Percentiles rank a stretch among this genome's conserved stretches.
Evolutionary conservation across 2,113 vertebrate genomes (phyloP).

Genomic region (Narcine bancroftii): DNA sequence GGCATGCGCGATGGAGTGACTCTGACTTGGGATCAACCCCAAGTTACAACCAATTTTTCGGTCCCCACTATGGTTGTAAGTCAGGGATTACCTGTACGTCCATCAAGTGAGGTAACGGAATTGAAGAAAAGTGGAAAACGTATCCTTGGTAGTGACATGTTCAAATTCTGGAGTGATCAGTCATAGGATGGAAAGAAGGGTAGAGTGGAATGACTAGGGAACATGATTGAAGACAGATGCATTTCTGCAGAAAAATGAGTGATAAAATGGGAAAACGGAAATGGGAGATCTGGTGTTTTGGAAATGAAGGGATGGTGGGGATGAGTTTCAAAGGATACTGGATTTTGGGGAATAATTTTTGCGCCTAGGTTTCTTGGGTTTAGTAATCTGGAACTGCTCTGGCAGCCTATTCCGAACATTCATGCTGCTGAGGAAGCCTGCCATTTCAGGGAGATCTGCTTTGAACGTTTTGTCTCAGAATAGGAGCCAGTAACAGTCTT

Average conservation of each 20-base stretch:
- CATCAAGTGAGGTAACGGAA: too few relatives aligned
- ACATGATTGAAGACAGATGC: neutral
- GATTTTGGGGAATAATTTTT: neutral
- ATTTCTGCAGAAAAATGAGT: neutral
- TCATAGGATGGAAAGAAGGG: neutral
- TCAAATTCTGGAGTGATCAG: neutral
- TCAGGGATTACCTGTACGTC: too few relatives aligned
- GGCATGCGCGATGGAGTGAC: too few relatives aligned
- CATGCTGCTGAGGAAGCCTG: neutral
- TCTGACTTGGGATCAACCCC: too few relatives aligned
- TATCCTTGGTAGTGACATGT: neutral
- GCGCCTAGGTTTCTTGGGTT: neutral
- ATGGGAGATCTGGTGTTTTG: too few relatives aligned
- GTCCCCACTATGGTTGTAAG: too few relatives aligned
- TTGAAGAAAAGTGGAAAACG: too few relatives aligned
- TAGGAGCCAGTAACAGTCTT: neutral
- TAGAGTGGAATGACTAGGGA: neutral
- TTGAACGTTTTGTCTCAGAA: neutral
- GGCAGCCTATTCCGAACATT: neutral
- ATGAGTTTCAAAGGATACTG: neutral
- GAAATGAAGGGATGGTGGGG: neutral
- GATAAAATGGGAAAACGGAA: too few relatives aligned
- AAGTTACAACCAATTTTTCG: too few relatives aligned
- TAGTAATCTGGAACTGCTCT: neutral
- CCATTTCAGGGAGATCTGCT: neutral